Percentiles rank a stretch among this genome's conserved stretches.
These are phyloP conservation scores for Vireo altiloquus DNA, from an alignment of 2,113 vertebrate species.

Conservation along the genomic window DNA sequence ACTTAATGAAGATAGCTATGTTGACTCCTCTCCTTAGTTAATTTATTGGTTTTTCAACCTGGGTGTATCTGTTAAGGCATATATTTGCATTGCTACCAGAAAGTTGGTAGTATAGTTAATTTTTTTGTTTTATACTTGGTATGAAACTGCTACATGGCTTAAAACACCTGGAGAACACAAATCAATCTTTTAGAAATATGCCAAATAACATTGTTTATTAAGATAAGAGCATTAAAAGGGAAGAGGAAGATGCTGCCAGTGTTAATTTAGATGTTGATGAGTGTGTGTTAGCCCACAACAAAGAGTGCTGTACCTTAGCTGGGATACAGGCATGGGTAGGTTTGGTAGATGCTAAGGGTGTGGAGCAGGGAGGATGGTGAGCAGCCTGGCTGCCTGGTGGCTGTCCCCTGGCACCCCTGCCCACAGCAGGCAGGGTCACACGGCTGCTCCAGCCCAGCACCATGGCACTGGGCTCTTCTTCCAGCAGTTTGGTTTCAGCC, in stretches of 20 bases:
- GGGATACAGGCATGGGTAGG: fast-evolving
- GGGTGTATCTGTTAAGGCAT: not conserved
- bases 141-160: not conserved
- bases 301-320: fast-evolving
- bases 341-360: fast-evolving
- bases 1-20: conserved; percentile 18
- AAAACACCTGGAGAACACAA: not conserved
- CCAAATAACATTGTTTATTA: not conserved
- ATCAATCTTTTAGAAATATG: not conserved
- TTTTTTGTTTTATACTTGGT: not conserved
- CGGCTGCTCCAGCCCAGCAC: fast-evolving
- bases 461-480: fast-evolving
- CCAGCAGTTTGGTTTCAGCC: not conserved
- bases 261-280: not conserved
- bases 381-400: not conserved
- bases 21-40: conserved; percentile 6
- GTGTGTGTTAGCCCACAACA: not conserved
- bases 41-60: not conserved
- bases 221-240: not conserved
- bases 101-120: not conserved
- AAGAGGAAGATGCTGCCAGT: not conserved
- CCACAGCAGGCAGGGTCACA: fast-evolving
- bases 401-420: not conserved
- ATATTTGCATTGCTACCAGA: not conserved
- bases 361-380: not conserved